phyloP scores from a whole-genome alignment of 2,888 invertebrate genomes.

The Heliconius ethilla region DNA sequence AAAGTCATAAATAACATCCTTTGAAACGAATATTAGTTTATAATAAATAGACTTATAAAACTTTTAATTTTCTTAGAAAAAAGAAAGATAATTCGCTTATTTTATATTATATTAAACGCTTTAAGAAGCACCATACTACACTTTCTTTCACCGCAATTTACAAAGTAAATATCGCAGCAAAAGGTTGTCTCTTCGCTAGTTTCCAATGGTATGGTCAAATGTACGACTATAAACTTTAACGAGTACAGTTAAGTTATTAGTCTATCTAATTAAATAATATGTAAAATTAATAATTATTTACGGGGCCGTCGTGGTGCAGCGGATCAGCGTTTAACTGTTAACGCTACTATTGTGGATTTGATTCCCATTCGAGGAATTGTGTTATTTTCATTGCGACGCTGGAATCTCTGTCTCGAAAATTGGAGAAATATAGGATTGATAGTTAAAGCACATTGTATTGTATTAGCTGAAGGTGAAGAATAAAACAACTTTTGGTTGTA shows the following conservation, averaged over 20 bases:
- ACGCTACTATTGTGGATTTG: neutral
- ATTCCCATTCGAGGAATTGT: neutral
- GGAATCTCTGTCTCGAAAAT: too few relatives aligned
- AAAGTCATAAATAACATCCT: neutral
- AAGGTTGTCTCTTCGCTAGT: conserved; percentile 14
- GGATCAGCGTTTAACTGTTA: too few relatives aligned
- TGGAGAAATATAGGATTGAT: too few relatives aligned
- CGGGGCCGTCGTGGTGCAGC: too few relatives aligned
- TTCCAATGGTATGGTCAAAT: conserved; percentile 16
- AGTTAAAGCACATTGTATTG: neutral
- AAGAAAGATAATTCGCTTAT: too few relatives aligned
- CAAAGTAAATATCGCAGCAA: conserved; percentile 11
- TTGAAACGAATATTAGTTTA: neutral
- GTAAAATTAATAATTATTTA: neutral
- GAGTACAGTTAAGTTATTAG: neutral
- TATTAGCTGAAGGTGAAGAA: too few relatives aligned
- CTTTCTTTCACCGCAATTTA: conserved; percentile 50
- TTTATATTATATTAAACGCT: conserved; percentile 24
- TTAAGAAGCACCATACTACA: conserved; percentile 37
- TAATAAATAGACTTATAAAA: too few relatives aligned
- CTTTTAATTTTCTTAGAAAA: too few relatives aligned
- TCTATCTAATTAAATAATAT: neutral
- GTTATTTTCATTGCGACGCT: neutral
- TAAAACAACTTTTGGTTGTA: too few relatives aligned
- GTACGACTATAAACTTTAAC: neutral